Conservation (phyloP, 1,140 invertebrate species). For the Leptopilina boulardi region DNA sequence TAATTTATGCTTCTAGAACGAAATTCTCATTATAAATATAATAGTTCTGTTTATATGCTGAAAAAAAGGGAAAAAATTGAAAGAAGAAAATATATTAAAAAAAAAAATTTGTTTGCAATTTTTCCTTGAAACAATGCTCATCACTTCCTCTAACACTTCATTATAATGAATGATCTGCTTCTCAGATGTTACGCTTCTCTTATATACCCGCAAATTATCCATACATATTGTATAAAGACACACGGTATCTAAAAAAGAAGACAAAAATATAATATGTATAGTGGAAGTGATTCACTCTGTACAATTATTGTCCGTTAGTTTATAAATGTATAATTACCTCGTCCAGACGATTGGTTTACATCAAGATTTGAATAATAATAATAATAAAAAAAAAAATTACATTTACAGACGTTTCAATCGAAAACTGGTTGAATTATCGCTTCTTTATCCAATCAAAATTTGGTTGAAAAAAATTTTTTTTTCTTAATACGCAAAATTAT, state of each 20-base stretch:
- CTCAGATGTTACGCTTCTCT: not conserved
- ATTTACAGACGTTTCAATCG: not conserved
- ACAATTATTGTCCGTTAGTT: conserved; percentile 23
- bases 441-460: not conserved
- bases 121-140: not conserved
- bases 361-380: not conserved
- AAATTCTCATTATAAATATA: not conserved
- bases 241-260: not conserved
- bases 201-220: conserved; percentile 1
- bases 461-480: not conserved
- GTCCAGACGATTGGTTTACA: not conserved
- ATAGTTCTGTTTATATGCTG: not conserved
- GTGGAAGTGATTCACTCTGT: conserved; percentile 19
- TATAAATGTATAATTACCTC: conserved; percentile 13
- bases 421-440: not conserved
- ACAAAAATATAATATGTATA: not conserved
- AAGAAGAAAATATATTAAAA: not conserved
- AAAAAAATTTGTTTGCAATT: not conserved
- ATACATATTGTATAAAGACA: not conserved
- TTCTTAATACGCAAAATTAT: no score
- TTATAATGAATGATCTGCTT: conserved; percentile 2
- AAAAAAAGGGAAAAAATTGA: not conserved
- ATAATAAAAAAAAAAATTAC: not conserved
- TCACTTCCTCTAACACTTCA: not conserved
- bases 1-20: not conserved